Evolutionary conservation across 2,888 invertebrate genomes (phyloP).

Genomic region (Timandra comae): DNA sequence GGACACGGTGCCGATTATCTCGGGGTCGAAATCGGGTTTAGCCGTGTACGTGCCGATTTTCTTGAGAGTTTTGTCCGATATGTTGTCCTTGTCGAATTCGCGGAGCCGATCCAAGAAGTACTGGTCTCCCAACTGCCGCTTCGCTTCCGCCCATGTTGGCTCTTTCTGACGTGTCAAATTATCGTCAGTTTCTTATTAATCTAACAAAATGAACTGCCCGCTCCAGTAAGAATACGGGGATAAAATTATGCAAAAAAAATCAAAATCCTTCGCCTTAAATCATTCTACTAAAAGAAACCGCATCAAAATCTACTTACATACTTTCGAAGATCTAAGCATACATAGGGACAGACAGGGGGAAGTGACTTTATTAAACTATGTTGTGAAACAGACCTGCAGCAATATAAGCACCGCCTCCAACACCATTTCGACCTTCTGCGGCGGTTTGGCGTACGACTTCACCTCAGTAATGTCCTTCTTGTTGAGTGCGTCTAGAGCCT

Average conservation of each 20-base stretch:
- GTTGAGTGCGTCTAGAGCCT: conserved; percentile 86
- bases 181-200: no score
- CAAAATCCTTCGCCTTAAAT: background rate
- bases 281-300: no score
- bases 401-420: conserved; percentile 94
- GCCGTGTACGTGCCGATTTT: conserved; percentile 86
- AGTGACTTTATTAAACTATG: background rate
- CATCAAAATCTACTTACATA: background rate
- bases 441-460: conserved; percentile 92
- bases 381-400: conserved; percentile 56
- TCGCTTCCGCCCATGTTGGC: conserved; percentile 92
- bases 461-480: conserved; percentile 94
- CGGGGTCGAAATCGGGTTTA: conserved; percentile 90
- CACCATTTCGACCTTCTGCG: conserved; percentile 91
- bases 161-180: no score
- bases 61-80: conserved; percentile 87
- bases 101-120: conserved; percentile 86
- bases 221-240: no score
- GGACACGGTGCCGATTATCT: conserved; percentile 90
- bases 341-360: no score
- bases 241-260: background rate
- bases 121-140: conserved; percentile 88
- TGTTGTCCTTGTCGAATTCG: conserved; percentile 93
- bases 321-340: no score
- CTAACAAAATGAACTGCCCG: no score